phyloP scores from a whole-genome alignment of 2,888 invertebrate species.

The Dryococelus australis region DNA sequence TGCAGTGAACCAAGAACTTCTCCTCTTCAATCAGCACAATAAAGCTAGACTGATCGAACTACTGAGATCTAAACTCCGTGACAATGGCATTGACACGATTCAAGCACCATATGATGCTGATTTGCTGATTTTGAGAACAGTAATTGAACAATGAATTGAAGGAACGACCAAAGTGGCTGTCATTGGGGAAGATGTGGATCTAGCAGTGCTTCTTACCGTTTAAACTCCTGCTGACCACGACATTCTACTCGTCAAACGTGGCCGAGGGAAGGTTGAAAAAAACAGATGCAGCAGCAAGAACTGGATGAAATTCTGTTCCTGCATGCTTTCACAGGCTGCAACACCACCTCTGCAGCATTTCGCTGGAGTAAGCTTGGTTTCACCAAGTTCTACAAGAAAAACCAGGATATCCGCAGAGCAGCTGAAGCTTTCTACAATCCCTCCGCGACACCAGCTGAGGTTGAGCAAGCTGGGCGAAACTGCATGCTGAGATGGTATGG shows the following conservation, averaged over 20 bases:
- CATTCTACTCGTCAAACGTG: neutral
- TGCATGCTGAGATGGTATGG: neutral
- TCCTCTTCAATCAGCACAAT: too few species aligned
- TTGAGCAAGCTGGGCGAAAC: neutral
- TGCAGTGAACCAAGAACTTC: too few species aligned
- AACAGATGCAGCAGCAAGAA: neutral
- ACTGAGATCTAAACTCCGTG: too few species aligned
- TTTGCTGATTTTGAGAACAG: too few species aligned
- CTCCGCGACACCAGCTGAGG: neutral
- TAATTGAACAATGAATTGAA: too few species aligned
- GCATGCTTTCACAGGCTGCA: constrained; percentile 21
- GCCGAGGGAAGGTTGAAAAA: neutral
- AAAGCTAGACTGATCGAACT: too few species aligned
- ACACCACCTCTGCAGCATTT: neutral
- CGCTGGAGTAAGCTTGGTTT: neutral
- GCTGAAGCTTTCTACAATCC: neutral
- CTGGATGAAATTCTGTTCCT: neutral
- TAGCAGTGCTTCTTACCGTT: too few species aligned
- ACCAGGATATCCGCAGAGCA: neutral
- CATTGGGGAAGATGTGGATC: too few species aligned
- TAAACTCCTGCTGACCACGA: too few species aligned
- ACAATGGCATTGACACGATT: too few species aligned
- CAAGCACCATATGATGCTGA: too few species aligned
- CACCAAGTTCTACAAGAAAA: constrained; percentile 1
- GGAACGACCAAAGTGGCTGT: too few species aligned